phyloP scores from a whole-genome alignment of 2,888 invertebrate genomes.

The Drosophila diplacantha region DNA sequence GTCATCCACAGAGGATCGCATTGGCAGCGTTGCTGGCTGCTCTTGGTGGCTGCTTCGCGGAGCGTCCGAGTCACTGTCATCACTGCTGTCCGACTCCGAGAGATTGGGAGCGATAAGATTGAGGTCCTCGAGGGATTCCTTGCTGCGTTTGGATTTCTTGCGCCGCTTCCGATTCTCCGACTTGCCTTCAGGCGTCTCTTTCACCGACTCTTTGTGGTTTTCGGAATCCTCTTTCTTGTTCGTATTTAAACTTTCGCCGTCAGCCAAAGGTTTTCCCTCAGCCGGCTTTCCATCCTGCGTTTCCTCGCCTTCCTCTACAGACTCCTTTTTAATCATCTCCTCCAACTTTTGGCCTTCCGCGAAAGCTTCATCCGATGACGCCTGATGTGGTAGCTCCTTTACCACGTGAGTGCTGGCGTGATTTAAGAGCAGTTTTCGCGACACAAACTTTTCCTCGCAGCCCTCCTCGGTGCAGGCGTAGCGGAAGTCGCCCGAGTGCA shows the following conservation, averaged over 20 bases:
- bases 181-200: slow-evolving; percentile 1
- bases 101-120: slow-evolving; percentile 89
- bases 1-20: slow-evolving; percentile 55
- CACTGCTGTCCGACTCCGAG: slow-evolving; percentile 90
- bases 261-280: neutral
- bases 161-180: slow-evolving; percentile 73
- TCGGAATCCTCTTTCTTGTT: slow-evolving; percentile 13
- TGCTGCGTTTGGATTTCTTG: slow-evolving; percentile 75
- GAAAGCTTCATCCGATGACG: slow-evolving; percentile 1
- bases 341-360: neutral
- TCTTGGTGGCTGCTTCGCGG: slow-evolving; percentile 30
- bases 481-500: slow-evolving; percentile 85
- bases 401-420: slow-evolving; percentile 82
- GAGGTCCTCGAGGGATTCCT: slow-evolving; percentile 80
- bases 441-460: slow-evolving; percentile 88
- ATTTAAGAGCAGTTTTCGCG: slow-evolving; percentile 86
- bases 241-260: neutral
- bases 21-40: slow-evolving; percentile 38
- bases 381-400: slow-evolving; percentile 14
- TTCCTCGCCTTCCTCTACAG: slow-evolving; percentile 13
- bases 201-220: slow-evolving; percentile 8
- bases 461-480: slow-evolving; percentile 85
- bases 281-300: neutral
- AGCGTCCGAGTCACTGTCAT: slow-evolving; percentile 80
- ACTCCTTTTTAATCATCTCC: slow-evolving; percentile 23